Evolutionary conservation across 2,113 vertebrate genomes (phyloP), one percentile per base, ranked within the genome.

Genomic region (Corapipo altera): DNA sequence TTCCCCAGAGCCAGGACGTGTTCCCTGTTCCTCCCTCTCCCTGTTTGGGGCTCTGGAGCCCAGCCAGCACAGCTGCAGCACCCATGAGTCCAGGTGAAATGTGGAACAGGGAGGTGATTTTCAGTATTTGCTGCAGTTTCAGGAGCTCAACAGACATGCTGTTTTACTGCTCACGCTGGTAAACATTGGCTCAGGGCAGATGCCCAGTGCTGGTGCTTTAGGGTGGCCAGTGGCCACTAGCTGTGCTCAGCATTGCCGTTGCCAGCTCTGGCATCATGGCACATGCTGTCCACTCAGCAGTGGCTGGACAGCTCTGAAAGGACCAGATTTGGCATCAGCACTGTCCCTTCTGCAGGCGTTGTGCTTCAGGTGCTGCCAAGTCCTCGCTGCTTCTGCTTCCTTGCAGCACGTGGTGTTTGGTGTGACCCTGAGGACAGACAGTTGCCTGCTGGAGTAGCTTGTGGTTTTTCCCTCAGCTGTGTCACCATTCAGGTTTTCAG

Each of bases 221-320:
- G 88, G 79, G 61, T 80, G 88, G 75, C 84, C 26, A 24, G 61
- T 44, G 91, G 89, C 85, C 93, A 55, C 71, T 66, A 33, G 81
- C 89, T 82, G 59, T 84, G 82, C 75, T 94, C 55, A 58, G 75
- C 55, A 16, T 24, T 3, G 0, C 54, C 19, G 0, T 41, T 95
- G 94, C 90, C 96, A 96, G 92, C 57, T 58, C 74, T 1, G 4
- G 87, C 81, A 49, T 62, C 13, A 3, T 0, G 6, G 72, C 89
- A 92, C 51, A 70, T 95, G 94, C 94, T 93, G 64, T 62, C 80
- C 51, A 2, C 88, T 93, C 94, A 85, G 95, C 93, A 49, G 91
- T 77, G 90, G 64, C 95, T 96, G 88, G 88, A 90, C 59, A 39
- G 61, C 79, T 80, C 88, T 44, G 15, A 83, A 67, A 78, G 93